These are phyloP conservation scores for Sebastes melanostomus DNA, from an alignment of 2,797 vertebrate species.

Conservation along the genomic window DNA sequence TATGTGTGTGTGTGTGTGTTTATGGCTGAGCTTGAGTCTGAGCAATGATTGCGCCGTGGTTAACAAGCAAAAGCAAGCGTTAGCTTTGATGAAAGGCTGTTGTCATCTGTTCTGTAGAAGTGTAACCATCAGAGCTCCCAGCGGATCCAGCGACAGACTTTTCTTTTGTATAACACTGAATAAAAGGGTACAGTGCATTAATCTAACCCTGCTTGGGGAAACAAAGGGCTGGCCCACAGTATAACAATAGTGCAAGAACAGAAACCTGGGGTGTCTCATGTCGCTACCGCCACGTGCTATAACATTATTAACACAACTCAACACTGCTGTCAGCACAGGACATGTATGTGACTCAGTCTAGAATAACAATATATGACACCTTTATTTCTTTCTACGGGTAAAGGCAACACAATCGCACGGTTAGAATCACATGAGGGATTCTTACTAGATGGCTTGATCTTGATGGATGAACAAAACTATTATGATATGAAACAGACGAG, in stretches of 20 bases:
- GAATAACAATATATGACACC: slow-evolving; percentile 20
- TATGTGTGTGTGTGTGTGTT: background rate
- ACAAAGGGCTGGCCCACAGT: slow-evolving; percentile 57
- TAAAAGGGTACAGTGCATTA: slow-evolving; percentile 78
- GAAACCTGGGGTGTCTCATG: slow-evolving; percentile 51
- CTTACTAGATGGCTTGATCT: background rate
- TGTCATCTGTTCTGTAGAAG: slow-evolving; percentile 79
- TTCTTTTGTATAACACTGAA: slow-evolving; percentile 79
- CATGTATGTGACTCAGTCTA: background rate
- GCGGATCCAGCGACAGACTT: slow-evolving; percentile 74
- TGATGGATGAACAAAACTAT: background rate
- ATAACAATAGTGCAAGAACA: slow-evolving; percentile 56
- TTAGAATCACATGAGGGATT: background rate
- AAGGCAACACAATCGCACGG: background rate
- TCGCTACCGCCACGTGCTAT: slow-evolving; percentile 42
- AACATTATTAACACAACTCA: slow-evolving; percentile 45
- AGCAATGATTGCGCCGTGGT: slow-evolving; percentile 60
- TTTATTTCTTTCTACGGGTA: background rate
- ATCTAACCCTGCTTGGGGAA: slow-evolving; percentile 77
- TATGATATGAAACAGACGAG: background rate
- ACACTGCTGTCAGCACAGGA: slow-evolving; percentile 28
- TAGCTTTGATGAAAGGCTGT: slow-evolving; percentile 82
- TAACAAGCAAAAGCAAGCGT: slow-evolving; percentile 67
- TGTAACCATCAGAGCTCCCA: slow-evolving; percentile 77
- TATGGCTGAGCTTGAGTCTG: slow-evolving; percentile 33